Evolutionary conservation across 2,113 vertebrate species (phyloP), one percentile per base, ranked within the genome.

Genomic region (Oncorhynchus kisutch): DNA sequence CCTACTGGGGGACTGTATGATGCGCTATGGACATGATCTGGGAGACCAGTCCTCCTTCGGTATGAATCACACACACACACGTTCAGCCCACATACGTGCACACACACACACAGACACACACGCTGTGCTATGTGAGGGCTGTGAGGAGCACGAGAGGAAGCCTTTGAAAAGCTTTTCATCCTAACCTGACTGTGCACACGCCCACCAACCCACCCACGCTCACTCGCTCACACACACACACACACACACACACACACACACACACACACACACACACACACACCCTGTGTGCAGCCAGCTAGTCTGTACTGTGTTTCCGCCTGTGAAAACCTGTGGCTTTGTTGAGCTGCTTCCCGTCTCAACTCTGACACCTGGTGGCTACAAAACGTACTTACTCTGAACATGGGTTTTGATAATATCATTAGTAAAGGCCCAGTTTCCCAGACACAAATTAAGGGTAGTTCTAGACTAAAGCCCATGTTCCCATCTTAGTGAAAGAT

Each of bases 1-100:
- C 69, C 84, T 99, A 34, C 92, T 98, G 78, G 96, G 96, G 31
- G 96, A 98, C 86, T 96, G 94, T 76, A 98, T 99, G 97, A 94
- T 97, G 34, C 94, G 95, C 71, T 94, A 95, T 1, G 97, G 97
- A 22, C 93, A 90, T 74, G 97, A 99, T 72, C 95, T 99, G 0
- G 96, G 96, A 67, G 94, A 96, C 0, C 93, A 93, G 0, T 98
- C 97, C 2, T 78, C 94, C 25, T 99, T 98, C 34, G 97, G 97
- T 99, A 94, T 91, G 94, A 85, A 14, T 51, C 2, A 54, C 49
- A 22, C 2, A 25, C 70, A 34, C 60, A 13, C 66, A 24, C 29
- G 5, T 24, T 27, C 66, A 67, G 9, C 71, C 16, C 66, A 31
- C 66, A 67, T 24, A 67, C 25, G 13, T 7, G 24, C 27, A 18